Conservation (phyloP, 2,113 vertebrate species). For the Puffinus mauretanicus region DNA sequence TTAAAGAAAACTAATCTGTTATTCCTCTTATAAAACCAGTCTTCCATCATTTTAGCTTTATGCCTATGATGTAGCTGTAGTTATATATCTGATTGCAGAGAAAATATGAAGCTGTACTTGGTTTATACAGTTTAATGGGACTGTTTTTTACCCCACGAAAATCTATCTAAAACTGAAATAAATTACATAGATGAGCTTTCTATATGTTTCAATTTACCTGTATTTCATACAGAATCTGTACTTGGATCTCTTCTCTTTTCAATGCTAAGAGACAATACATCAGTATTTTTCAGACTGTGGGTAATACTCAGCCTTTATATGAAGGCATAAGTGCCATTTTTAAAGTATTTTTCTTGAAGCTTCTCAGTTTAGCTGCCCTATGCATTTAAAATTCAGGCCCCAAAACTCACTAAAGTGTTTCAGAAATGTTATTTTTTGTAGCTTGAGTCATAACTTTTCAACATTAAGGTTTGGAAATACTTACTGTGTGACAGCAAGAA, state of each 20-base stretch:
- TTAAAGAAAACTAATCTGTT: not conserved
- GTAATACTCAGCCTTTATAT: not conserved
- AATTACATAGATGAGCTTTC: not conserved
- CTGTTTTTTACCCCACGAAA: not conserved
- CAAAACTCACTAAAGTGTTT: not conserved
- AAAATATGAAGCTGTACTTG: not conserved
- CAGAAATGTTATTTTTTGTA: not conserved
- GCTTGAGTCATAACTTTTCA: not conserved
- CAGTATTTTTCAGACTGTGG: not conserved
- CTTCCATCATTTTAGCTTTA: not conserved
- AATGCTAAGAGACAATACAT: not conserved
- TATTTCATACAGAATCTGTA: not conserved
- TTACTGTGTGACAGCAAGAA: not conserved
- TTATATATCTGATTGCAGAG: not conserved
- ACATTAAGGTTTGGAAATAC: not conserved
- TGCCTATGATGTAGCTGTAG: not conserved
- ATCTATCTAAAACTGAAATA: not conserved
- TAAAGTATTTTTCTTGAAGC: not conserved
- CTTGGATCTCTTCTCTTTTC: not conserved
- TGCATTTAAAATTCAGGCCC: not conserved
- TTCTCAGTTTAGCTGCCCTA: not conserved
- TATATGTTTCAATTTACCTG: not conserved
- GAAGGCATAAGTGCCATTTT: not conserved
- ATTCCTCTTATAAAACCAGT: not conserved
- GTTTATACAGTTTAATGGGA: not conserved